Conservation (phyloP, 2,113 vertebrate species). For the Melozone crissalis region DNA sequence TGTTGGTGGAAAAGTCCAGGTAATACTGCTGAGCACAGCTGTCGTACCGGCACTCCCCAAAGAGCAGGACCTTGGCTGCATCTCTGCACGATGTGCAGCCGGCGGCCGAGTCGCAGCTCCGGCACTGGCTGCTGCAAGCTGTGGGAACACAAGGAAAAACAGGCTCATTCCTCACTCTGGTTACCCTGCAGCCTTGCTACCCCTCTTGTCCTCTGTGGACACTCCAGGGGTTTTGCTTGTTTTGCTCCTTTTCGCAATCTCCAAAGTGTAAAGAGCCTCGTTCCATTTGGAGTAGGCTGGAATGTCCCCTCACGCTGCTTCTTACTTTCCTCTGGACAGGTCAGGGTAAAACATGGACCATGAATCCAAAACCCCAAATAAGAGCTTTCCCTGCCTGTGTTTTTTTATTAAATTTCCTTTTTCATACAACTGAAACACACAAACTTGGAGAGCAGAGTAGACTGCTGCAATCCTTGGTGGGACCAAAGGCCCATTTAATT, state of each 20-base stretch:
- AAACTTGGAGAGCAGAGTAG: not conserved
- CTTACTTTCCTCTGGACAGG: not conserved
- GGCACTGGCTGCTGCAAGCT: slow-evolving; percentile 85
- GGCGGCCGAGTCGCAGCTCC: slow-evolving; percentile 78
- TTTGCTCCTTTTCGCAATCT: not conserved
- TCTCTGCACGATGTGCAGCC: slow-evolving; percentile 86
- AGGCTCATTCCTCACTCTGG: not conserved
- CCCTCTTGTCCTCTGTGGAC: not conserved
- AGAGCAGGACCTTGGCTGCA: slow-evolving; percentile 85
- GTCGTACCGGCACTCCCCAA: slow-evolving; percentile 90
- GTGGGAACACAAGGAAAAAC: not conserved
- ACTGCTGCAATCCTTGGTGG: not conserved
- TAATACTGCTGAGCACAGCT: slow-evolving; percentile 92
- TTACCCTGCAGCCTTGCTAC: not conserved
- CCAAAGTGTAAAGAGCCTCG: not conserved
- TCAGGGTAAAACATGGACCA: not conserved
- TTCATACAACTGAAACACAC: not conserved
- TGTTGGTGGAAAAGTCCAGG: slow-evolving; percentile 81
- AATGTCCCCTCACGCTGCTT: not conserved
- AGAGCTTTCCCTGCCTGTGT: not conserved
- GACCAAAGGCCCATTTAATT: not conserved
- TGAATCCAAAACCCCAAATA: not conserved
- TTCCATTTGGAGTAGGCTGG: not conserved
- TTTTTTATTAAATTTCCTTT: not conserved
- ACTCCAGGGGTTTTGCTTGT: not conserved